Conservation (phyloP, 2,797 vertebrate genomes). For the Anabacerthia variegaticeps region DNA sequence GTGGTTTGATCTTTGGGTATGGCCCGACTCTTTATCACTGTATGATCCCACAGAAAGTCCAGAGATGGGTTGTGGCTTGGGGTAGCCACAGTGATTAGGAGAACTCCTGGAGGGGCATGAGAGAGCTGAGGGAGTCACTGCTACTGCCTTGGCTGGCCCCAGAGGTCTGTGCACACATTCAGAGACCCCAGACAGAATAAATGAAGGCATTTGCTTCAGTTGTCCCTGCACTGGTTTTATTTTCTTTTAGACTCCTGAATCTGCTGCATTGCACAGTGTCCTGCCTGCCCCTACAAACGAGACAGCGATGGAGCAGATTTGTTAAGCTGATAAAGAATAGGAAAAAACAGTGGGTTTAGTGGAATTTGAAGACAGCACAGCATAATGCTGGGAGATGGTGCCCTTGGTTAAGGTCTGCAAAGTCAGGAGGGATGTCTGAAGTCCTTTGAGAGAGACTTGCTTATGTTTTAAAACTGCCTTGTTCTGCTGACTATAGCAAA, state of each 20-base stretch:
- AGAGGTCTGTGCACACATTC: rapidly evolving
- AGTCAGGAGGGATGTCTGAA: not conserved
- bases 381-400: not conserved
- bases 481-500: not conserved
- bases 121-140: not conserved
- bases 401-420: not conserved
- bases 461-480: not conserved
- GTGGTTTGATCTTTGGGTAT: not conserved
- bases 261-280: not conserved
- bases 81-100: not conserved
- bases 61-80: rapidly evolving
- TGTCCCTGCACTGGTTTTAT: not conserved
- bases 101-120: not conserved
- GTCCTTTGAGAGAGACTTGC: not conserved
- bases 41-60: not conserved
- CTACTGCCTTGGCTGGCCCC: not conserved
- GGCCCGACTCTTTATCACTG: not conserved
- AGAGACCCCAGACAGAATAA: not conserved
- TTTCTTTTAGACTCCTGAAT: not conserved
- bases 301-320: not conserved
- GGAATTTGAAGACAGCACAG: not conserved
- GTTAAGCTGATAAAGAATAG: not conserved
- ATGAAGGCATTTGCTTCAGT: not conserved
- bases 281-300: not conserved
- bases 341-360: not conserved